Base-by-base conservation (phyloP, 2,888 invertebrate species). In the Tetranychus piercei region DNA sequence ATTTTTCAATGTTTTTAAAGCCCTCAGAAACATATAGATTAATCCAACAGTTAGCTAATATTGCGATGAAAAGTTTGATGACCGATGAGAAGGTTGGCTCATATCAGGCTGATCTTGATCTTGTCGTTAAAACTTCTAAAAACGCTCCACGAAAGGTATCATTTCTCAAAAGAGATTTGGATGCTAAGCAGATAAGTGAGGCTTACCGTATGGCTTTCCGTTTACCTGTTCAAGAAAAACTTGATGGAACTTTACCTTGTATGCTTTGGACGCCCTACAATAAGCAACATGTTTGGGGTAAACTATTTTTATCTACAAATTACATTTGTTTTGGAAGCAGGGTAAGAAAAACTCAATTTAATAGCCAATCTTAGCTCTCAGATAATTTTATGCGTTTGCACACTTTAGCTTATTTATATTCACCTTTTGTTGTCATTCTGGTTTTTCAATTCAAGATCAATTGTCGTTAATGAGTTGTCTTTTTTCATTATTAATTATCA, bases 291-390 rank as follows among this genome's bases (percentile, higher is more conserved):
- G 90, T 91, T 75, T 87, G 88, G 85, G 97, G 97, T 20, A 87
- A 89, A 78, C 85, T 99, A 80, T 97, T 90, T 82, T 84, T 99
- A 73, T 96, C 96, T 0, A 89, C 90, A 81, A 94, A 92, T 84
- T 99, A 93, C 82, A 87, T 96, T 80, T 97, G 97, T 82, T 99
- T 96, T 82, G 90, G 91, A 81, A 96, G 96, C 83, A 88, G 91
- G 85, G 94, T 95, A 81, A 86, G 79, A 34, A 3, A 34, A 34
- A 34, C 5, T 77, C 20, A 75, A 20, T 1, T 34, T 34, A 34
- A 34, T 34, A 34, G 4, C 34, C 34, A 34, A 34, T 34, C 34
- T 34, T 1, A 20, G 20, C 23, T 11, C n/a, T 70, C 23, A 18
- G 7, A 45, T n/a, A 9, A 43, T 73, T 67, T n/a, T 34, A 45